A percentile compares a stretch with the other conserved stretches of the same genome.
Evolutionary conservation across 2,113 vertebrate genomes (phyloP).

Genomic region (Oreotrochilus melanogaster): DNA sequence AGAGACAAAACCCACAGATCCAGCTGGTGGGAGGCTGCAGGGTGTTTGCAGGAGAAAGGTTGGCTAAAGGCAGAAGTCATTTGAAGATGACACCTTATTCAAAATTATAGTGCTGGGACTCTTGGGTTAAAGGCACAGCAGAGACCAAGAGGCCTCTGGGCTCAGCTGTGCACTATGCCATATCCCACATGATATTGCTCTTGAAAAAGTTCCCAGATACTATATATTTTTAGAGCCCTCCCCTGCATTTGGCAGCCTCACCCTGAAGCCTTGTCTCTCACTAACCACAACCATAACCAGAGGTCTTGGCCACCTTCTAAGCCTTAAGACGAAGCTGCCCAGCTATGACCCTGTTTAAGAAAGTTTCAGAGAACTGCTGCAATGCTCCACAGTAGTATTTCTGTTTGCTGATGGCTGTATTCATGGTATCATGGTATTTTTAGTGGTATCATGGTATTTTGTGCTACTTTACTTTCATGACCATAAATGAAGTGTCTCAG

Average conservation of each 20-base stretch:
- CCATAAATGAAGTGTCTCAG: not conserved
- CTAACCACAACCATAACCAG: accelerated
- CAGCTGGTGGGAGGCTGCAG: not conserved
- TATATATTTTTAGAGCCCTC: not conserved
- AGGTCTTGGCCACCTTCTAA: not conserved
- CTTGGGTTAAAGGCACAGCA: not conserved
- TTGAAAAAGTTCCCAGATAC: not conserved
- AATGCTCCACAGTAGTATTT: not conserved
- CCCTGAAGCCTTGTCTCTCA: not conserved
- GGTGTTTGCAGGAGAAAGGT: not conserved
- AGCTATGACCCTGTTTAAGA: not conserved
- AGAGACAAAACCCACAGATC: not conserved
- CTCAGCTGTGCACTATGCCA: not conserved
- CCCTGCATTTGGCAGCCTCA: not conserved
- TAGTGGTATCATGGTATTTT: not conserved
- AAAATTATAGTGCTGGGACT: not conserved
- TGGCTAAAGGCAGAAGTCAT: not conserved
- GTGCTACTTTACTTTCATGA: not conserved
- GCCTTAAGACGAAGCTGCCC: not conserved
- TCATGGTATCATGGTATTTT: not conserved
- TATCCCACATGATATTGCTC: accelerated
- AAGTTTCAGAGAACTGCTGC: not conserved
- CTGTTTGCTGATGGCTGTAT: not conserved
- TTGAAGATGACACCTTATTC: not conserved
- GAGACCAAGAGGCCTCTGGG: not conserved